These are phyloP conservation scores for Equus quagga DNA, from an alignment of 2,113 vertebrate genomes.

Conservation along the genomic window DNA sequence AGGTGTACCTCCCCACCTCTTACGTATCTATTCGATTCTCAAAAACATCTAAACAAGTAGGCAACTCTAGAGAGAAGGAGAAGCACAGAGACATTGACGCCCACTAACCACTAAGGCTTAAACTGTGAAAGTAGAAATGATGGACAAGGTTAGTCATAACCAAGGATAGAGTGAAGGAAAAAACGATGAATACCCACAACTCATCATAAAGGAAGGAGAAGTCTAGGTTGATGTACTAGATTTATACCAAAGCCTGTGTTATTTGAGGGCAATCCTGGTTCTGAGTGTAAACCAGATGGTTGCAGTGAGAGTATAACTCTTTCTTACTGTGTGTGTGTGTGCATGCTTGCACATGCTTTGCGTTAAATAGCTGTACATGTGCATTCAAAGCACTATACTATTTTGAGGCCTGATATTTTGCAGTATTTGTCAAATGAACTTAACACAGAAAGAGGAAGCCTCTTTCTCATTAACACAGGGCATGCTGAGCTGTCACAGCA, in stretches of 20 bases:
- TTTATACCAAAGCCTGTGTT: neutral
- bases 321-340: neutral
- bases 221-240: neutral
- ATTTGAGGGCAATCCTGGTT: neutral
- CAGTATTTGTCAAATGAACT: neutral
- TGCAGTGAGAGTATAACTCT: neutral
- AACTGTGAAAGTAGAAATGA: neutral
- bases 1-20: neutral
- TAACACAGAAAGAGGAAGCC: neutral
- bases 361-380: neutral
- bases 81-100: neutral
- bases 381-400: neutral
- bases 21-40: neutral
- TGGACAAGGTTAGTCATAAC: neutral
- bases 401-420: neutral
- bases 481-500: neutral
- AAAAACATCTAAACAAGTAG: neutral
- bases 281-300: neutral
- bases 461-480: neutral
- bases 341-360: neutral
- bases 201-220: neutral
- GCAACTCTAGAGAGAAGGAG: neutral
- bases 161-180: neutral
- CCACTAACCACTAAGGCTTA: neutral
- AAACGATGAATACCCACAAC: neutral